Conservation (phyloP, 2,888 invertebrate species). For the Odontocolon sp. region DNA sequence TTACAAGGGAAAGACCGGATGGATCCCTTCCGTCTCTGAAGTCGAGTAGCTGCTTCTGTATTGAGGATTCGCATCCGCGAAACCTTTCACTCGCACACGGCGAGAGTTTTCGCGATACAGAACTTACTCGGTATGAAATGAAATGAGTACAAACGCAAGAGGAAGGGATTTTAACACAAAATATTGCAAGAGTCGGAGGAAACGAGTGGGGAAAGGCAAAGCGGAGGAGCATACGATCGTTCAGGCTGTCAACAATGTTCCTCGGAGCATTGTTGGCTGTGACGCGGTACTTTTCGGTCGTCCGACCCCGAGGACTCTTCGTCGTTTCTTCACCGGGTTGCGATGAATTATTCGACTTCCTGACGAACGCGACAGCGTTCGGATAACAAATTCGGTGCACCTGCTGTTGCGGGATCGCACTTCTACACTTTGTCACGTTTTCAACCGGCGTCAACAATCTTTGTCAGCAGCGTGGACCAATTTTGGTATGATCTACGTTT, state of each 20-base stretch:
- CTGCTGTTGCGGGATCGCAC: background rate
- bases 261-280: slow-evolving; percentile 37
- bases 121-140: background rate
- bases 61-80: background rate
- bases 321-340: background rate
- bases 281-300: slow-evolving; percentile 51
- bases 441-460: background rate
- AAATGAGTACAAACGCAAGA: slow-evolving; percentile 27
- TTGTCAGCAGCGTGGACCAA: background rate
- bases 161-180: slow-evolving; percentile 36
- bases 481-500: background rate
- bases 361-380: background rate
- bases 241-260: slow-evolving; percentile 30
- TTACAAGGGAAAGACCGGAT: slow-evolving; percentile 1
- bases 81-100: slow-evolving; percentile 55
- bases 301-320: slow-evolving; percentile 10
- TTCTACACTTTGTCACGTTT: background rate
- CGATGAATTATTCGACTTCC: background rate
- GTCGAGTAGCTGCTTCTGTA: background rate
- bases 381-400: background rate
- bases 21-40: slow-evolving; percentile 4
- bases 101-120: slow-evolving; percentile 36
- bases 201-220: slow-evolving; percentile 23
- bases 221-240: slow-evolving; percentile 29
- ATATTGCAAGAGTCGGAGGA: slow-evolving; percentile 3